Conservation (phyloP, 2,113 vertebrate genomes). For the Xiphias gladius region DNA sequence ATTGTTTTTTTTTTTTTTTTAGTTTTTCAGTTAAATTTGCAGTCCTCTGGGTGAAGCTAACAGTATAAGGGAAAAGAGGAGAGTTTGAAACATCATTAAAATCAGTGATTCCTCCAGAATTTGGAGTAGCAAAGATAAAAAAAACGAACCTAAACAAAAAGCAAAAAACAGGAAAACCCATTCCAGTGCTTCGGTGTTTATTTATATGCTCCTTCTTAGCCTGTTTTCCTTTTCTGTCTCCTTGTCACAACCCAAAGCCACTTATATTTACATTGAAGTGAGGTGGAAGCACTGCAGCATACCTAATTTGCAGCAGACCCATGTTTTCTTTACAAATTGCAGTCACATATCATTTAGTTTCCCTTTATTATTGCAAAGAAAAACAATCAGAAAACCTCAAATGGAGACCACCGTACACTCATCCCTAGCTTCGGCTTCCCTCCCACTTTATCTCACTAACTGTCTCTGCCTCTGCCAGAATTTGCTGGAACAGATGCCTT, state of each 20-base stretch:
- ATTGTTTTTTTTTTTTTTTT: constrained; percentile 2
- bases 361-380: constrained; percentile 74
- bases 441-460: constrained; percentile 69
- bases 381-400: constrained; percentile 75
- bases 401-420: constrained; percentile 44
- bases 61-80: neutral
- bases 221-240: constrained; percentile 30
- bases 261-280: constrained; percentile 49
- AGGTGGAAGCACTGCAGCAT: constrained; percentile 55
- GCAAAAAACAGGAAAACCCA: neutral
- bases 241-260: constrained; percentile 46
- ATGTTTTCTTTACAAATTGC: constrained; percentile 80
- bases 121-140: neutral
- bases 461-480: constrained; percentile 68
- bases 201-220: constrained; percentile 6
- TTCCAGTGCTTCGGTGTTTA: neutral
- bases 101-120: neutral
- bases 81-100: constrained; percentile 1
- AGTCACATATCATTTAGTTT: constrained; percentile 78
- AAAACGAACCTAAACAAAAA: neutral
- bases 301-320: constrained; percentile 66
- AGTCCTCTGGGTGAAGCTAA: neutral
- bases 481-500: constrained; percentile 75
- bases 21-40: constrained; percentile 9
- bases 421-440: constrained; percentile 51